Conservation (phyloP, 92 coral and sea anemone species). For the Zoanthus gigantus region DNA sequence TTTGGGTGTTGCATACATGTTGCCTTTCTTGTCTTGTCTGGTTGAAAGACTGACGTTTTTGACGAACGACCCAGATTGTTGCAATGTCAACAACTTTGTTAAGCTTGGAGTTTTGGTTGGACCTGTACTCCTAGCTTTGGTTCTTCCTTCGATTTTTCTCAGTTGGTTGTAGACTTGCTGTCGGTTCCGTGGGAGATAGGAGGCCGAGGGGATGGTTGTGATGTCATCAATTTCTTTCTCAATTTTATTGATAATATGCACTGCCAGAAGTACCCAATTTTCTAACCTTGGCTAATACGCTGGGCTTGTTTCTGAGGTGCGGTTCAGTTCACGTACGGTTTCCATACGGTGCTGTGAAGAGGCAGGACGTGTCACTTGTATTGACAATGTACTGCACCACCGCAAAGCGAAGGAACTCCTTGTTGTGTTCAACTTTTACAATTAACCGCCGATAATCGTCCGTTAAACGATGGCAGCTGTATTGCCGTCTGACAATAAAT, state of each 20-base stretch:
- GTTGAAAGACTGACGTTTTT: not conserved
- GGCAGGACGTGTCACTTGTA: slow-evolving; percentile 24
- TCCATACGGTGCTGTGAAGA: slow-evolving; percentile 45
- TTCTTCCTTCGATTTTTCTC: not conserved
- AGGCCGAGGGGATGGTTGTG: slow-evolving; percentile 55
- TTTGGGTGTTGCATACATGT: not conserved
- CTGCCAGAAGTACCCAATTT: slow-evolving; percentile 45
- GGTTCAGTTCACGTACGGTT: slow-evolving; percentile 44
- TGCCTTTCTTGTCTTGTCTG: not conserved
- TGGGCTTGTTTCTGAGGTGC: slow-evolving; percentile 69
- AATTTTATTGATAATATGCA: slow-evolving; percentile 49
- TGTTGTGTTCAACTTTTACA: slow-evolving; percentile 31
- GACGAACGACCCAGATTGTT: not conserved
- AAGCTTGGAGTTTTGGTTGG: not conserved
- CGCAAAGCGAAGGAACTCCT: slow-evolving; percentile 32
- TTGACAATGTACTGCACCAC: slow-evolving; percentile 49
- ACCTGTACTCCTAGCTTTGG: not conserved
- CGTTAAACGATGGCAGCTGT: slow-evolving; percentile 56
- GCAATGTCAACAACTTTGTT: not conserved
- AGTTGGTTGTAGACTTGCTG: slow-evolving; percentile 58
- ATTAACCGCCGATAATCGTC: slow-evolving; percentile 43
- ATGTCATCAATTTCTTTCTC: slow-evolving; percentile 63
- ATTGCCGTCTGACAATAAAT: slow-evolving; percentile 8
- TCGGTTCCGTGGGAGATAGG: slow-evolving; percentile 61
- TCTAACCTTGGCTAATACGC: slow-evolving; percentile 56